Evolutionary conservation across 1,140 invertebrate genomes (phyloP).

Genomic region (Diorhabda sublineata): DNA sequence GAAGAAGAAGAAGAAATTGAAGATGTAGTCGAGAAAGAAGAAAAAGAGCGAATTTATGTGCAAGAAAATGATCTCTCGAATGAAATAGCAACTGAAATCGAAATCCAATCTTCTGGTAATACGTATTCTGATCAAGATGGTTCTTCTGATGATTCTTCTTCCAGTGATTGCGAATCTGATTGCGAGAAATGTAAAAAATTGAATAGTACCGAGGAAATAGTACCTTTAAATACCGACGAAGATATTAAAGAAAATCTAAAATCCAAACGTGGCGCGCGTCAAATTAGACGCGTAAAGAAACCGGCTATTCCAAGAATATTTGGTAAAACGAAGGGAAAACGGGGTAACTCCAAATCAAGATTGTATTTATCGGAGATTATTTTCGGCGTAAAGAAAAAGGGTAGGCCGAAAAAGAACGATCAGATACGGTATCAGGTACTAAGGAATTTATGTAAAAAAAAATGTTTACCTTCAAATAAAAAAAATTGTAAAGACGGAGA

Average conservation of each 20-base stretch:
- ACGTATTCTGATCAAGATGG: neutral
- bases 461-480: neutral
- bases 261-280: neutral
- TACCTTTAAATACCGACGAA: neutral
- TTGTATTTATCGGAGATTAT: constrained; percentile 12
- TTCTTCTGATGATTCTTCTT: constrained; percentile 1
- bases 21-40: constrained; percentile 4
- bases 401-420: constrained; percentile 4
- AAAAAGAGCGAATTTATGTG: neutral
- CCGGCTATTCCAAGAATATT: neutral
- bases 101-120: no score
- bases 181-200: neutral
- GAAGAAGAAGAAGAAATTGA: neutral
- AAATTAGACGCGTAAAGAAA: no score
- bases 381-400: constrained; percentile 17
- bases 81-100: neutral
- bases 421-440: constrained; percentile 8
- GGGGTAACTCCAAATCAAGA: neutral
- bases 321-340: constrained; percentile 4
- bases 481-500: neutral
- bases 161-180: neutral
- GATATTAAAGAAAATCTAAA: constrained; percentile 6
- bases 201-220: neutral
- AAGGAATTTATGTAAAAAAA: constrained; percentile 11
- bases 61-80: neutral